A percentile compares a stretch with the other conserved stretches of the same genome.
These are phyloP conservation scores for Scyliorhinus canicula DNA, from an alignment of 2,797 vertebrate species.

Conservation along the genomic window DNA sequence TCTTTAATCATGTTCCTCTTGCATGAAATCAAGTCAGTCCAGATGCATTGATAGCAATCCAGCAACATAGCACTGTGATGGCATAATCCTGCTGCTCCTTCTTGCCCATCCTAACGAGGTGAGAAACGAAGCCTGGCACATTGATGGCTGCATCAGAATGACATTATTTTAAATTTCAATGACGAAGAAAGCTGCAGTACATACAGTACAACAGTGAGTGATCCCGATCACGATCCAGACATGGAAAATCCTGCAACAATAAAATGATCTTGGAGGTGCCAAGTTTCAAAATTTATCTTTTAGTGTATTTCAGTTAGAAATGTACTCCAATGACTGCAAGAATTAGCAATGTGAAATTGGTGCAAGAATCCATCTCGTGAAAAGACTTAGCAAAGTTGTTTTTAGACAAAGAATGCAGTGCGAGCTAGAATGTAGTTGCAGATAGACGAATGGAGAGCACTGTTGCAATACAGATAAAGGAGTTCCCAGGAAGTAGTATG, in stretches of 20 bases:
- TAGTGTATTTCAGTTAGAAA: no score
- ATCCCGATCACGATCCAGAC: background rate
- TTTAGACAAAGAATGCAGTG: background rate
- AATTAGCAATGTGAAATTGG: background rate
- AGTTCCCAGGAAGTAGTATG: background rate
- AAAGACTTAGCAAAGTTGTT: no score
- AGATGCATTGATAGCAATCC: background rate
- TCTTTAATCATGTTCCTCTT: background rate
- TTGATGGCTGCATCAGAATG: background rate
- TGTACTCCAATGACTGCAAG: background rate
- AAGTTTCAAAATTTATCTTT: background rate
- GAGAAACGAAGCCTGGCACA: background rate
- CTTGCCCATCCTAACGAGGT: background rate
- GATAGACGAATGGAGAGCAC: background rate
- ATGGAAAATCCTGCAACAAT: background rate
- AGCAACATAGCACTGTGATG: background rate
- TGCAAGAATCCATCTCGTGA: no score
- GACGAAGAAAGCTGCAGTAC: background rate
- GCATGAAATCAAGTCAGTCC: background rate
- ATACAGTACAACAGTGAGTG: background rate
- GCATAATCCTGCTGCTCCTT: background rate
- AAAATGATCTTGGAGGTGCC: background rate
- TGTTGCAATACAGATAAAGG: background rate
- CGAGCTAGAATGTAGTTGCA: background rate
- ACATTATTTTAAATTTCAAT: background rate